Conservation (phyloP, 2,797 vertebrate genomes). For the Neopelma chrysocephalum region DNA sequence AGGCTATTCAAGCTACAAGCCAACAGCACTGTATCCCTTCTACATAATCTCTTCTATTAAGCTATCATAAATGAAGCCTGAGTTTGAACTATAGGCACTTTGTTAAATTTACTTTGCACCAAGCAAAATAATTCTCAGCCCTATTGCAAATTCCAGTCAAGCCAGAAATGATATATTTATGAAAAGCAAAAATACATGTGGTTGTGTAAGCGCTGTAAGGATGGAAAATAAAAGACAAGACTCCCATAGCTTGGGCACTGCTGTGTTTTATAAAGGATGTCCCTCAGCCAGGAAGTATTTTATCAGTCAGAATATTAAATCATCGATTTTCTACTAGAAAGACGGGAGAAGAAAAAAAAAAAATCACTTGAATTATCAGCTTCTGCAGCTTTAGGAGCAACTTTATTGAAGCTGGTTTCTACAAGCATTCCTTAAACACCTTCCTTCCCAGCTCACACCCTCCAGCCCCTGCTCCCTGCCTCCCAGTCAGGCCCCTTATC, state of each 20-base stretch:
- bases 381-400: background rate
- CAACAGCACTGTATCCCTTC: background rate
- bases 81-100: background rate
- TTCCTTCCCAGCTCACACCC: background rate
- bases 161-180: background rate
- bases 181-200: background rate
- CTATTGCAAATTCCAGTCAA: background rate
- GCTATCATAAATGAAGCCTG: background rate
- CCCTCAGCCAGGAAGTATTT: rapidly evolving
- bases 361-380: background rate
- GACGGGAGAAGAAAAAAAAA: no score
- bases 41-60: background rate
- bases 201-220: background rate
- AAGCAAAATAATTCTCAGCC: background rate
- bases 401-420: background rate
- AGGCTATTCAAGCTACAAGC: background rate
- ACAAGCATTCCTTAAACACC: background rate
- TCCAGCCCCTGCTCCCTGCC: background rate
- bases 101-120: background rate
- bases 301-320: background rate
- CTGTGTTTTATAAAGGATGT: background rate
- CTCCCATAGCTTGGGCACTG: background rate
- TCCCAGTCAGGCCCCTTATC: background rate
- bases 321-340: background rate
- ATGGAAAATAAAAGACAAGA: background rate